Evolutionary conservation across 2,113 vertebrate species (phyloP).

Genomic region (Cyprinus carpio): DNA sequence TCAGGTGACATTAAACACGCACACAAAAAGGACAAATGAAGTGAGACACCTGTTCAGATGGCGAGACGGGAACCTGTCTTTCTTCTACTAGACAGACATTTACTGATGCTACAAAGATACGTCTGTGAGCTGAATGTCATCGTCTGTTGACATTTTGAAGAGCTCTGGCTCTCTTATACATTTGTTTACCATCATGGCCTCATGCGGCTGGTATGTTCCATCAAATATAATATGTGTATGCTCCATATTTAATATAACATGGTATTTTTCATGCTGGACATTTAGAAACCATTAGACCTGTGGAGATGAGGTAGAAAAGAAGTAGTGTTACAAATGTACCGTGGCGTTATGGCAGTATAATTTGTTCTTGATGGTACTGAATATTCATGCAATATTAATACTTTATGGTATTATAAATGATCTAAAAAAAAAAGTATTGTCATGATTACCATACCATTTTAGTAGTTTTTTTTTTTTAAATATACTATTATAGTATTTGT

Average conservation of each 20-base stretch:
- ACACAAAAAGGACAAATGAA: neutral
- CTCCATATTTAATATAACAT: neutral
- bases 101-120: slow-evolving; percentile 48
- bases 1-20: slow-evolving; percentile 14
- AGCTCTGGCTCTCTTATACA: neutral
- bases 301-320: too few relatives aligned
- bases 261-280: neutral
- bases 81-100: slow-evolving; percentile 20
- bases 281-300: too few relatives aligned
- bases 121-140: slow-evolving; percentile 41
- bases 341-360: too few relatives aligned
- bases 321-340: too few relatives aligned
- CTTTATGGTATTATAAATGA: too few relatives aligned
- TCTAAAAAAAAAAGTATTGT: too few relatives aligned
- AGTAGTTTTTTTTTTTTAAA: too few relatives aligned
- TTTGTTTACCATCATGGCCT: slow-evolving; percentile 2
- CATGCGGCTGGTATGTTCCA: slow-evolving; percentile 22
- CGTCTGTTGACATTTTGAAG: slow-evolving; percentile 32
- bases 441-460: too few relatives aligned
- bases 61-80: neutral
- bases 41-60: slow-evolving; percentile 15
- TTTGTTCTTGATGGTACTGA: too few relatives aligned
- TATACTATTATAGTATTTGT: too few relatives aligned
- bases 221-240: neutral
- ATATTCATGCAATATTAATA: too few relatives aligned